phyloP scores from a whole-genome alignment of 2,113 vertebrate species.

The Arizona elegans region DNA sequence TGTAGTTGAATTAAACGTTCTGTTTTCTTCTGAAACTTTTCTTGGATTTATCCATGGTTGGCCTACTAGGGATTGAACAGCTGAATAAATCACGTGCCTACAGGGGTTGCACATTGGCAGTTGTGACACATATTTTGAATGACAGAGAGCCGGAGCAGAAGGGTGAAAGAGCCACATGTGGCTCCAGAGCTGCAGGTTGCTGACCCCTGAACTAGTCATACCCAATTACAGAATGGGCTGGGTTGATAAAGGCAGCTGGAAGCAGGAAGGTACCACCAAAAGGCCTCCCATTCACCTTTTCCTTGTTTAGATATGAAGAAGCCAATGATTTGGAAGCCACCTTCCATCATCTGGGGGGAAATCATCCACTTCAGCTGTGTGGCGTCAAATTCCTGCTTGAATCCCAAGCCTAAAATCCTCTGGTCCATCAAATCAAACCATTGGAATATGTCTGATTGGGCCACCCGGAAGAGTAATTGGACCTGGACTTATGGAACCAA shows the following conservation, averaged over 20 bases:
- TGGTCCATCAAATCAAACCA: not conserved
- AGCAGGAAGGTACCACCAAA: not conserved
- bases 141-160: no score
- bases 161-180: no score
- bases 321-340: not conserved
- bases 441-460: not conserved
- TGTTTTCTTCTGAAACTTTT: no score
- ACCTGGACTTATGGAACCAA: not conserved
- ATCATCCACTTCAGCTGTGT: not conserved
- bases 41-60: no score
- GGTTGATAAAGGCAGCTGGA: not conserved
- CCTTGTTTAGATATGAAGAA: not conserved
- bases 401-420: not conserved
- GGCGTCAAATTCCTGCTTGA: rapidly evolving
- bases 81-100: no score
- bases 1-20: no score
- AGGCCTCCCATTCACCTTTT: not conserved
- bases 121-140: no score
- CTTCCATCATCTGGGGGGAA: not conserved
- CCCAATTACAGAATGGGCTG: not conserved
- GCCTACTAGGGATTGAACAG: no score
- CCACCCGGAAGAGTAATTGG: not conserved
- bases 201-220: not conserved
- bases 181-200: no score
- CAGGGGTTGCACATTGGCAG: no score